phyloP scores from a whole-genome alignment of 2,113 vertebrate genomes.

The Varanus komodoensis region DNA sequence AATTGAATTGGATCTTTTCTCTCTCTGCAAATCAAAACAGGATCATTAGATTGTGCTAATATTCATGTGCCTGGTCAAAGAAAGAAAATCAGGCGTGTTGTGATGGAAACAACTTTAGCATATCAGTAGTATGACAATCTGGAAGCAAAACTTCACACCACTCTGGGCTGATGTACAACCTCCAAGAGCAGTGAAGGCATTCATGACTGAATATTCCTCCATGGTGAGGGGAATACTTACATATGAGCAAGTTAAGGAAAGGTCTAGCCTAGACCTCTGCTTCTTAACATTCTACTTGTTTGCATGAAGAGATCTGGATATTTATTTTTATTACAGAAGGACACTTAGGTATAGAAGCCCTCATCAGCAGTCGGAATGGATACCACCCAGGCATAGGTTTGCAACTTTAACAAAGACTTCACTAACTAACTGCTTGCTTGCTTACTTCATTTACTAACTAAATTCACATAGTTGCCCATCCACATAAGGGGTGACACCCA shows the following conservation, averaged over 20 bases:
- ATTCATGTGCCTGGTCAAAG: not conserved
- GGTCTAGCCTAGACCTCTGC: not conserved
- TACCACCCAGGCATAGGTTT: not conserved
- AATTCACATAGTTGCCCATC: no score
- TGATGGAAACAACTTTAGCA: not conserved
- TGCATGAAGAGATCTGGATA: no score
- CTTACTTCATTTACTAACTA: no score
- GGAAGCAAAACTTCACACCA: not conserved
- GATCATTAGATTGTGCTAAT: no score
- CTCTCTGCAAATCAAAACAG: no score
- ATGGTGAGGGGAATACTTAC: no score
- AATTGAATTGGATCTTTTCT: no score
- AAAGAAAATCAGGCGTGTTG: not conserved
- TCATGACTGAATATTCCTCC: not conserved
- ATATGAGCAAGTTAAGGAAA: not conserved
- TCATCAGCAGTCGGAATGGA: no score
- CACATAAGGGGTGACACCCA: no score
- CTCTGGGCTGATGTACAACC: not conserved
- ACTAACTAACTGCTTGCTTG: no score
- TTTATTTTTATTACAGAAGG: not conserved
- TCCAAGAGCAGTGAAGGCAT: not conserved
- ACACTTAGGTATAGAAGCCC: not conserved
- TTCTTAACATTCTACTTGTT: not conserved
- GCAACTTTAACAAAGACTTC: not conserved
- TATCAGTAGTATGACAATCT: not conserved